phyloP scores from a whole-genome alignment of 2,113 vertebrate species.

The Mionectes macconnelli region DNA sequence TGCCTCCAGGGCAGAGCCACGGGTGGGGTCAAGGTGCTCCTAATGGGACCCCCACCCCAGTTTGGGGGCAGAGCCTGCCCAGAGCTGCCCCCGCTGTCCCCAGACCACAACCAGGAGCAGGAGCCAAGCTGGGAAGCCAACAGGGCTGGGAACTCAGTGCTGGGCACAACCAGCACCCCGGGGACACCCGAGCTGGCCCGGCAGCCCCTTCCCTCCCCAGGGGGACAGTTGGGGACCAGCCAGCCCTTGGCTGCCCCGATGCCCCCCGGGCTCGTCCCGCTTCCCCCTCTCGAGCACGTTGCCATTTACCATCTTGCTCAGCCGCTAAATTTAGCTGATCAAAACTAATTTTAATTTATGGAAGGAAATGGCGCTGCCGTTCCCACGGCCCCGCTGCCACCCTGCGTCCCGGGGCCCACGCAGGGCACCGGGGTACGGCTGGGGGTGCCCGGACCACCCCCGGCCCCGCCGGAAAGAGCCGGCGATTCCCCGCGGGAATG shows the following conservation, averaged over 20 bases:
- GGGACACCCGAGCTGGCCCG: accelerated
- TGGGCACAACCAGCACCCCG: accelerated
- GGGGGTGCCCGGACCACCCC: background rate
- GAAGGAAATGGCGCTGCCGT: conserved; percentile 79
- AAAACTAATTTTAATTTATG: conserved; percentile 74
- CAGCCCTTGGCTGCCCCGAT: accelerated
- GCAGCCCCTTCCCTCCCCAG: accelerated
- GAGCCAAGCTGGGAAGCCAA: background rate
- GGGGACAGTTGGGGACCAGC: background rate
- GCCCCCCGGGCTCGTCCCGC: background rate
- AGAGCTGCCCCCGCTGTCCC: background rate
- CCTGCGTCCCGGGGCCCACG: conserved; percentile 56
- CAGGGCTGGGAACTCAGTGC: accelerated
- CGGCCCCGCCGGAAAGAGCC: background rate
- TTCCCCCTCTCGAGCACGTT: background rate
- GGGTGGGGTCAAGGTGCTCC: accelerated
- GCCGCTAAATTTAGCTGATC: conserved; percentile 79
- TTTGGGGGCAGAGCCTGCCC: background rate
- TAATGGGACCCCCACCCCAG: accelerated
- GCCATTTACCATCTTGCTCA: conserved; percentile 22
- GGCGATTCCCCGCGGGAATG: background rate
- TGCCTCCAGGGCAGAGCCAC: accelerated
- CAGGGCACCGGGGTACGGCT: conserved; percentile 46
- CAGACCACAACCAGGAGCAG: accelerated
- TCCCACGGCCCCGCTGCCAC: conserved; percentile 82